Evolutionary conservation across 2,113 vertebrate species (phyloP).

Genomic region (Myrmecobius fasciatus): DNA sequence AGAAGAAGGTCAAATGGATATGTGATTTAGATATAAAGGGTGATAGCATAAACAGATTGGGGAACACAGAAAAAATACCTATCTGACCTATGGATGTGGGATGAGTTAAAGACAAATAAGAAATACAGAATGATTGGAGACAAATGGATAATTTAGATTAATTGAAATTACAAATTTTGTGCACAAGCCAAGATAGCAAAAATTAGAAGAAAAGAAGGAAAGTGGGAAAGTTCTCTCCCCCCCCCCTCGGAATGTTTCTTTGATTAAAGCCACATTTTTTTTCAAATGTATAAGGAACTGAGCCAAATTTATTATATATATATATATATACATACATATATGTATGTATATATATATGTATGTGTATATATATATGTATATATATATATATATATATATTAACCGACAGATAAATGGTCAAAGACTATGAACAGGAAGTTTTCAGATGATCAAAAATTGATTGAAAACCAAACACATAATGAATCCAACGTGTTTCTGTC

Average conservation of each 20-base stretch:
- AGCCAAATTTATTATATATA: background rate
- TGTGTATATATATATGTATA: no score
- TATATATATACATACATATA: no score
- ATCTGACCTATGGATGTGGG: background rate
- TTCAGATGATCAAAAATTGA: no score
- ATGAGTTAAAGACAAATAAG: background rate
- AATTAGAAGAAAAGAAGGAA: background rate
- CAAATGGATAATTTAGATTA: background rate
- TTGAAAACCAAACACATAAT: no score
- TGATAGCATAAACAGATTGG: background rate
- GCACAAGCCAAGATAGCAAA: background rate
- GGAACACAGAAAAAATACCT: background rate
- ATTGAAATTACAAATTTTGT: background rate
- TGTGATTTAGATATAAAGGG: background rate
- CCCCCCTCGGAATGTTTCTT: background rate
- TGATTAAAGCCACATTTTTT: background rate
- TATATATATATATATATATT: no score
- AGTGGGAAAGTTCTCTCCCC: no score
- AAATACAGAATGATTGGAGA: background rate
- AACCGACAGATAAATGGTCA: no score
- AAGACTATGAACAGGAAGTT: no score
- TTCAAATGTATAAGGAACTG: background rate
- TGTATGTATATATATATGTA: no score
- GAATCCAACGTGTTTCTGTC: no score
- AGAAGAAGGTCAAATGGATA: background rate